Evolutionary conservation across 2,888 invertebrate genomes (phyloP).

Genomic region (Mylabris sibirica): DNA sequence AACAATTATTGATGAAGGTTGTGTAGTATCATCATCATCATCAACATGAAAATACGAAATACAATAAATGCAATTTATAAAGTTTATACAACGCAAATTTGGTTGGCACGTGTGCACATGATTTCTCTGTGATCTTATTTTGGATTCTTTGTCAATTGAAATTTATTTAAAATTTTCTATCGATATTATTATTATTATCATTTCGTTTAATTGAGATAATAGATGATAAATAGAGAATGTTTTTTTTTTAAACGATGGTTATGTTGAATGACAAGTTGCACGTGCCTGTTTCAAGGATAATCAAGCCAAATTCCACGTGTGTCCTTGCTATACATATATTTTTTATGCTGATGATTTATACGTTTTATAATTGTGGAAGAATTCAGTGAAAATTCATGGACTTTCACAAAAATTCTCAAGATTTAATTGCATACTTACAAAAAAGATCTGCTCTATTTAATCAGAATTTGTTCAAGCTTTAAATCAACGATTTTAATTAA

Average conservation of each 20-base stretch:
- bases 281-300: constrained; percentile 1
- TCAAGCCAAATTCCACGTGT: neutral
- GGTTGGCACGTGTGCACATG: neutral
- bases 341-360: neutral
- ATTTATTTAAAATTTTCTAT: no score
- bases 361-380: neutral
- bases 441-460: neutral
- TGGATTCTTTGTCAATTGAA: neutral
- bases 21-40: constrained; percentile 1
- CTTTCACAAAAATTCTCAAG: neutral
- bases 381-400: neutral
- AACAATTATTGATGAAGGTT: constrained; percentile 6
- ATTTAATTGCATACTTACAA: neutral
- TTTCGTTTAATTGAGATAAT: neutral
- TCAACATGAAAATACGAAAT: neutral
- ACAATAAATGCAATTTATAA: neutral
- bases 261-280: neutral
- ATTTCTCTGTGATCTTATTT: neutral
- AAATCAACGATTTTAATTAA: neutral
- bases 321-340: no score
- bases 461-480: neutral
- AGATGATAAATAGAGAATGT: no score
- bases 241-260: neutral
- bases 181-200: no score
- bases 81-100: neutral